Evolutionary conservation across 2,113 vertebrate species (phyloP).

Genomic region (Tursiops truncatus): DNA sequence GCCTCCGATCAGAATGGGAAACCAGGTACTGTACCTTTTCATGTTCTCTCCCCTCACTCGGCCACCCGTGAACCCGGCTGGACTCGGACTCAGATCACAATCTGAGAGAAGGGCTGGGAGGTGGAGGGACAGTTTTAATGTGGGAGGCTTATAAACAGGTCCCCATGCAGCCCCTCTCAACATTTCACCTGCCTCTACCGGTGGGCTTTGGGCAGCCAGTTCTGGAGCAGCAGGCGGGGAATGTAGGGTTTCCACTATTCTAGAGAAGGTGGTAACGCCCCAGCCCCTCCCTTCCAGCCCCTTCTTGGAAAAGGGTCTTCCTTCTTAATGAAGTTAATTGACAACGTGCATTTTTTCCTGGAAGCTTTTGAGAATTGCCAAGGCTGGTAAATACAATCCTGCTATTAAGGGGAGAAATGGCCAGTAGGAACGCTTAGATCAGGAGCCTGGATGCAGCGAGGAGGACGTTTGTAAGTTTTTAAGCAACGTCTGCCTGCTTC

Average conservation of each 20-base stretch:
- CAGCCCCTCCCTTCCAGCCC: not conserved
- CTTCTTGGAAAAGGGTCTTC: conserved; percentile 65
- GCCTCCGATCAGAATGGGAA: conserved; percentile 98
- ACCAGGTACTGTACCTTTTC: conserved; percentile 89
- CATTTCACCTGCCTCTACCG: not conserved
- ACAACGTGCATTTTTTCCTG: conserved; percentile 70
- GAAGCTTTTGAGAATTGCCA: conserved; percentile 79
- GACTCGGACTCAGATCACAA: not conserved
- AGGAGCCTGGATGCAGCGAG: conserved; percentile 52
- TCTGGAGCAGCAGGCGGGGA: not conserved
- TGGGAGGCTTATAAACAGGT: not conserved
- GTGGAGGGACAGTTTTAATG: not conserved
- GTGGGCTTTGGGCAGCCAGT: not conserved
- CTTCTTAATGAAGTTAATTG: conserved; percentile 64
- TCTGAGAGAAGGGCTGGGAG: not conserved
- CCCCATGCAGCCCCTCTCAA: not conserved
- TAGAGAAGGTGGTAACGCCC: not conserved
- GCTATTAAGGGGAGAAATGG: conserved; percentile 61
- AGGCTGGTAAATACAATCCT: conserved; percentile 78
- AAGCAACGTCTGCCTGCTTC: conserved; percentile 71
- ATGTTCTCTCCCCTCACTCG: not conserved
- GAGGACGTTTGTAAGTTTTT: conserved; percentile 73
- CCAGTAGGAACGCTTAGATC: conserved; percentile 69
- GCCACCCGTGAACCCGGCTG: not conserved
- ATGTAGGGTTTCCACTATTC: not conserved